Percentiles rank a stretch among this genome's conserved stretches.
phyloP scores from a whole-genome alignment of 2,113 vertebrate species.

The Nansenia antarctica region DNA sequence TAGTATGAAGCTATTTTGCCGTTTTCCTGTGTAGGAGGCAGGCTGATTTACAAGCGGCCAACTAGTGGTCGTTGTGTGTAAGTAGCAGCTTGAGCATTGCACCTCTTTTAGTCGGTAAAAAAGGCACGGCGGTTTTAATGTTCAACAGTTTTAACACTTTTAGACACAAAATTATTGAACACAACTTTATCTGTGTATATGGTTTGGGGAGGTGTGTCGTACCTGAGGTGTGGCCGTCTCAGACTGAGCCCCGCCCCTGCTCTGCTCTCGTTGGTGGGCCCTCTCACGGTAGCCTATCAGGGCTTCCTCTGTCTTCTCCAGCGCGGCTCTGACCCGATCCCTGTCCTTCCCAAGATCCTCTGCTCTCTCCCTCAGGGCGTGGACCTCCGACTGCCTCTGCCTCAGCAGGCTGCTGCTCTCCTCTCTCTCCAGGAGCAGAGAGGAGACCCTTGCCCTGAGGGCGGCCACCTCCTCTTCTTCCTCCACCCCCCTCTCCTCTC shows the following conservation, averaged over 20 bases:
- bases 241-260: conserved; percentile 9
- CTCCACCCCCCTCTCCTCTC: not conserved
- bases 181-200: too few relatives aligned
- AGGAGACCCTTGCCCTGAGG: conserved; percentile 8
- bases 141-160: too few relatives aligned
- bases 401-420: conserved; percentile 37
- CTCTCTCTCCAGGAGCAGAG: conserved; percentile 37
- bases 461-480: not conserved
- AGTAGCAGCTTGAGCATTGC: too few relatives aligned
- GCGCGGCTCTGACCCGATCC: conserved; percentile 44
- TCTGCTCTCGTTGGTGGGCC: conserved; percentile 40
- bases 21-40: too few relatives aligned
- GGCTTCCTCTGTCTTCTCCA: conserved; percentile 59
- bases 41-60: too few relatives aligned
- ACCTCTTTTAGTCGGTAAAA: too few relatives aligned
- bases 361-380: conserved; percentile 42
- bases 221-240: conserved; percentile 12
- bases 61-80: too few relatives aligned
- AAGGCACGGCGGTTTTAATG: too few relatives aligned
- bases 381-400: conserved; percentile 51
- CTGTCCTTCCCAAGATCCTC: conserved; percentile 58
- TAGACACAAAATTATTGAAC: too few relatives aligned
- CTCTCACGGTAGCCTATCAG: conserved; percentile 52
- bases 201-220: not conserved
- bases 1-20: too few relatives aligned